Conservation (phyloP, 2,113 vertebrate species). For the Etheostoma cragini region DNA sequence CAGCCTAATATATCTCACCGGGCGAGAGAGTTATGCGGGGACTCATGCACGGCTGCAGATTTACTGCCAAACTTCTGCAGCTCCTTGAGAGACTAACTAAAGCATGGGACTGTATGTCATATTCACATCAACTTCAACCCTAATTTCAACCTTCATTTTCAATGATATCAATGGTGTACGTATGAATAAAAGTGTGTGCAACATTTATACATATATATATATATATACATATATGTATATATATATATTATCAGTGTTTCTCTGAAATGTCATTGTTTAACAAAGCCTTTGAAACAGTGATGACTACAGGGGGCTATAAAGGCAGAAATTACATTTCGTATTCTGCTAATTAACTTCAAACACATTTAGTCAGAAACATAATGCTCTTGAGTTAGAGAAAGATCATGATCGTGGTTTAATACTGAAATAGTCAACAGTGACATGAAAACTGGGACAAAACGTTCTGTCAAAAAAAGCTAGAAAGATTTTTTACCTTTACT, state of each 20-base stretch:
- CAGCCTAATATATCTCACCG: not conserved
- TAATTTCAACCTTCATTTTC: not conserved
- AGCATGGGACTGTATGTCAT: not conserved
- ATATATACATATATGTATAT: not conserved
- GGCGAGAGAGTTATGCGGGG: constrained; percentile 3
- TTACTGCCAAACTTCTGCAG: constrained; percentile 11
- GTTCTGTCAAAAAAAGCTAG: too few species aligned
- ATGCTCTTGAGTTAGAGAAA: too few species aligned
- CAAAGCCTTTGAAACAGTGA: not conserved
- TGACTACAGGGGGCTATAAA: not conserved
- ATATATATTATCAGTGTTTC: not conserved
- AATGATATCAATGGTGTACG: not conserved
- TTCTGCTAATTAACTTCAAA: too few species aligned
- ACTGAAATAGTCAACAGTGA: not conserved
- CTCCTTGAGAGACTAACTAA: constrained; percentile 12
- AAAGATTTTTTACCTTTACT: too few species aligned
- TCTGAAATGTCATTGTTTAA: not conserved
- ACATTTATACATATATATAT: not conserved
- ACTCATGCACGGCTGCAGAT: constrained; percentile 13
- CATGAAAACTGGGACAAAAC: not conserved
- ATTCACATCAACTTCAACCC: not conserved
- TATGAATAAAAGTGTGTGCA: too few species aligned
- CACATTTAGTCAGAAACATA: too few species aligned
- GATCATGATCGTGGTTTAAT: too few species aligned
- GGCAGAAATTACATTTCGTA: not conserved